Base-by-base conservation (phyloP, 2,113 vertebrate species). In the Laterallus jamaicensis region DNA sequence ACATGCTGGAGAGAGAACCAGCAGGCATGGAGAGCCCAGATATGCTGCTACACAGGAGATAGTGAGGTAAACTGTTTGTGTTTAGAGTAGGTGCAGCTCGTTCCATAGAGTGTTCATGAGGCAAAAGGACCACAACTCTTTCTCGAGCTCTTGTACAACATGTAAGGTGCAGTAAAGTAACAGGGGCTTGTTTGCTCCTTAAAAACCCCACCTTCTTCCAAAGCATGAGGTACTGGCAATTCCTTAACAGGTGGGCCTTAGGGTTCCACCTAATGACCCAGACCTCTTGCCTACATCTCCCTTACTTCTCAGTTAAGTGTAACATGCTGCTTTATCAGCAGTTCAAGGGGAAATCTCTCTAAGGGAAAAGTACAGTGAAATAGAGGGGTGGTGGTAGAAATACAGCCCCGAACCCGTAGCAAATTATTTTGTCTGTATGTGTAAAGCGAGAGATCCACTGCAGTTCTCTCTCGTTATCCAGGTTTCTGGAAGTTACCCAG, bases 1-100 rank as follows among this genome's bases (percentile, higher is more conserved):
- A 74, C 31, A 54, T 44, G 74, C 86, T 92, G 90, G 92, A 88
- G 25, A 81, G 37, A 96, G 40, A 93, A 90, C 93, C 93, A 97
- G 93, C 82, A 81, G 79, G 79, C 64, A 75, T 32, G 42, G 81
- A 82, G 54, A 95, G 69, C 95, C 77, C 78, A 92, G 88, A 91
- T 93, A 94, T 26, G 58, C 62, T 88, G 82, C 89, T 90, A 92
- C 86, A 64, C 75, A 91, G 84, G 58, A 92, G 83, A 94, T 0
- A 87, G 74, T 82, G 77, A 93, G 88, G 86, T 93, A 96, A 93
- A 92, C 22, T 70, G 67, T 93, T 93, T 1, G 0, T 49, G 39
- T 87, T 89, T 75, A 90, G 59, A 95, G 80, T 81, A 88, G 59
- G 68, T 60, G 59, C 75, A 88, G 73, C 50, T 90, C 58, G 68